Conservation (phyloP, 2,888 invertebrate species). For the Limnephilus rhombicus region DNA sequence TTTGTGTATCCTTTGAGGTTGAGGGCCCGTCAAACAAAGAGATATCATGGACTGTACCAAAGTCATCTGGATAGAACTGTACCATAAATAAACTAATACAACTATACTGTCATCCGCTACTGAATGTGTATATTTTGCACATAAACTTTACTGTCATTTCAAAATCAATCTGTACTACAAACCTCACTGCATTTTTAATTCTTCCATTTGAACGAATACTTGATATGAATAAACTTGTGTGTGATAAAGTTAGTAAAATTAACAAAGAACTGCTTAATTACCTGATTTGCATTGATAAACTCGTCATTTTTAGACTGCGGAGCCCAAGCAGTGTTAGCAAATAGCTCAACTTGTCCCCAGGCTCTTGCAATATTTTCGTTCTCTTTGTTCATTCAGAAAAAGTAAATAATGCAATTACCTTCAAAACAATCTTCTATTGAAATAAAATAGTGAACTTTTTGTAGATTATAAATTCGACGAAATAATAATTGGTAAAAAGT, state of each 20-base stretch:
- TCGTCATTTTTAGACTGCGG: slow-evolving; percentile 38
- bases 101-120: too few relatives aligned
- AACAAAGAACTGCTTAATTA: background rate
- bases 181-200: background rate
- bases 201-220: background rate
- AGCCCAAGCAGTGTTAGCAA: slow-evolving; percentile 42
- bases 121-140: background rate
- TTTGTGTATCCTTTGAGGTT: too few relatives aligned
- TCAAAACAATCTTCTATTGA: background rate
- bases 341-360: slow-evolving; percentile 39
- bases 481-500: background rate
- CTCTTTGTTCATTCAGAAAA: slow-evolving; percentile 45
- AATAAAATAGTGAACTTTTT: background rate
- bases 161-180: background rate
- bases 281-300: slow-evolving; percentile 42
- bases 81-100: too few relatives aligned
- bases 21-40: too few relatives aligned
- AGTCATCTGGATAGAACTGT: too few relatives aligned
- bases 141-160: background rate
- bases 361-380: slow-evolving; percentile 37
- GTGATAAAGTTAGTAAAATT: background rate
- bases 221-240: background rate
- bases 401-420: background rate
- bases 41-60: too few relatives aligned
- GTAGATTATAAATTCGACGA: background rate